phyloP scores from a whole-genome alignment of 2,888 invertebrate species.

The Drosophila multiciliata region DNA sequence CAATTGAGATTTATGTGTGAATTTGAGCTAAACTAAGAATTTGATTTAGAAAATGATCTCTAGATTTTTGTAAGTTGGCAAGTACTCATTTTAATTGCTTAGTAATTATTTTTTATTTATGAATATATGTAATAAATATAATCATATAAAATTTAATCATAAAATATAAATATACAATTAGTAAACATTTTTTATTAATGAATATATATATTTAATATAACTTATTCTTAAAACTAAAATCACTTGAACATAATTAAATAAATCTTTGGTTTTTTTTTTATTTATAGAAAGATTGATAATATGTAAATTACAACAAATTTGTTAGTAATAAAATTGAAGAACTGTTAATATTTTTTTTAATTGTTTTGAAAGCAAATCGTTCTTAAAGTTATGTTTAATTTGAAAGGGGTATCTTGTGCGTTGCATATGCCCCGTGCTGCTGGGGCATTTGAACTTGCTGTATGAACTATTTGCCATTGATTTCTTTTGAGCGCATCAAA shows the following conservation, averaged over 20 bases:
- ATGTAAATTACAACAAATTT: background rate
- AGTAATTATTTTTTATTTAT: background rate
- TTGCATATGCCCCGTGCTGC: background rate
- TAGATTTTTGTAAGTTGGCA: background rate
- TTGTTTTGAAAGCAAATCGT: background rate
- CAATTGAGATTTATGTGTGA: background rate
- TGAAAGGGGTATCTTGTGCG: slow-evolving; percentile 13
- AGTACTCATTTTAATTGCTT: background rate
- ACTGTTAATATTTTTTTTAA: background rate
- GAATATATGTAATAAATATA: background rate
- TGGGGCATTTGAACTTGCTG: slow-evolving; percentile 39
- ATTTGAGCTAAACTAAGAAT: background rate
- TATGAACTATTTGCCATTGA: slow-evolving; percentile 72
- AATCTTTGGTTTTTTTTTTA: background rate
- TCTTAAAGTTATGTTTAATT: background rate
- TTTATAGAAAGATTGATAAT: background rate
- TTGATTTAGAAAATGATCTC: background rate
- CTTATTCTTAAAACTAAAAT: background rate
- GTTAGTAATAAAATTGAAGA: background rate
- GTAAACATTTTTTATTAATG: background rate
- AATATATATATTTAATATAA: background rate
- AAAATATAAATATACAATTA: too few relatives aligned
- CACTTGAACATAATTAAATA: background rate
- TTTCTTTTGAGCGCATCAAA: slow-evolving; percentile 73
- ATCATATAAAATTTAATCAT: too few relatives aligned